Evolutionary conservation across 2,888 invertebrate genomes (phyloP).

Genomic region (Clepsis dumicolana): DNA sequence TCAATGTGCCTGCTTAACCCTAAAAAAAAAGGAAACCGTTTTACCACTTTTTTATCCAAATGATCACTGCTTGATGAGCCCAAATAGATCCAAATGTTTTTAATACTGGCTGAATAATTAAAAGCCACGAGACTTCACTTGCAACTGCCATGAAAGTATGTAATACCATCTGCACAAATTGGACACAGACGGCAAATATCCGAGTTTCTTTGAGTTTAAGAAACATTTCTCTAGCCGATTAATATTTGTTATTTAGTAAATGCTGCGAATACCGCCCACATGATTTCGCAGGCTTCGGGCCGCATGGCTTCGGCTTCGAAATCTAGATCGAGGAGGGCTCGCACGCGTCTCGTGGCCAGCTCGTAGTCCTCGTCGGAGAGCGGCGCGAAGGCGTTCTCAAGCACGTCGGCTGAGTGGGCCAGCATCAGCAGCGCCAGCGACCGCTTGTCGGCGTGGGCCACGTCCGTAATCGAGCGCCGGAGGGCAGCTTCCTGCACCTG

Average conservation of each 20-base stretch:
- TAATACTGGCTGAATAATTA: conserved; percentile 10
- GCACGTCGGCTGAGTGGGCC: conserved; percentile 99
- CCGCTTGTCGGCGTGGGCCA: conserved; percentile 98
- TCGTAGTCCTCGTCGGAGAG: conserved; percentile 99
- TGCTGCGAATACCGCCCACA: conserved; percentile 99
- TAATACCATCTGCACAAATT: conserved; percentile 3
- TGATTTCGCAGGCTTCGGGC: conserved; percentile 95
- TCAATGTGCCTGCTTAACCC: not conserved
- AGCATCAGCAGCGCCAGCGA: conserved; percentile 97
- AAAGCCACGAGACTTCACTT: not conserved
- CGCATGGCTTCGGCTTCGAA: conserved; percentile 98
- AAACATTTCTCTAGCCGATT: not conserved
- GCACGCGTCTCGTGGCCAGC: conserved; percentile 98
- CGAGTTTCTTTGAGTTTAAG: not conserved
- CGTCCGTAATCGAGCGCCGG: conserved; percentile 98
- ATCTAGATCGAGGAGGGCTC: conserved; percentile 98
- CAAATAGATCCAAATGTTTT: conserved; percentile 4
- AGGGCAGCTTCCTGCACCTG: conserved; percentile 99
- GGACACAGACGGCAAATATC: not conserved
- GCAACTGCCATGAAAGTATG: not conserved
- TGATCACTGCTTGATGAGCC: not conserved
- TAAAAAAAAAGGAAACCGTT: not conserved
- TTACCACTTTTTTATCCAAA: not conserved
- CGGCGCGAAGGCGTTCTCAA: conserved; percentile 99
- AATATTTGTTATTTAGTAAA: conserved; percentile 94